These are phyloP conservation scores for Premnoplex brunnescens DNA, from an alignment of 2,797 vertebrate species.

Conservation along the genomic window DNA sequence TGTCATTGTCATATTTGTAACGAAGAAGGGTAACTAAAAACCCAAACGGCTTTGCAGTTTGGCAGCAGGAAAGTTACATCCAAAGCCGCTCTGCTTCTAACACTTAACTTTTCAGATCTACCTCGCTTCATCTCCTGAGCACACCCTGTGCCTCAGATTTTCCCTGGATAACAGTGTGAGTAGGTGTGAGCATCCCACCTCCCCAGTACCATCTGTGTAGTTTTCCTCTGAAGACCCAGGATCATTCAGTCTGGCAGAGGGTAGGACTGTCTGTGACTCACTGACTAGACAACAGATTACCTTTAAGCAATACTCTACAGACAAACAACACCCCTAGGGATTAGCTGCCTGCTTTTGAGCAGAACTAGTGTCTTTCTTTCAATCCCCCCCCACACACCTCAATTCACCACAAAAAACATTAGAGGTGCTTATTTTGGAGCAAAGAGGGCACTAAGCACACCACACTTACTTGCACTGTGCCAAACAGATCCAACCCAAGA, in stretches of 20 bases:
- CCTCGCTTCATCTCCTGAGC: neutral
- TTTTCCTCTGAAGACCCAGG: neutral
- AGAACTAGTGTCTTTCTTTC: neutral
- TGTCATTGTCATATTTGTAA: neutral
- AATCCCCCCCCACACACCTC: neutral
- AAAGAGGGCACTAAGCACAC: neutral
- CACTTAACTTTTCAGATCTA: neutral
- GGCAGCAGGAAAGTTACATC: neutral
- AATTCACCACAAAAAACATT: neutral
- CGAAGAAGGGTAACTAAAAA: neutral
- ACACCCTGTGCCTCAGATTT: neutral
- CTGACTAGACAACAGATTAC: neutral
- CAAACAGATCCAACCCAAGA: neutral
- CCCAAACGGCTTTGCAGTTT: neutral
- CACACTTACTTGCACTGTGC: neutral
- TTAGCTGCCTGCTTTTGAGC: neutral
- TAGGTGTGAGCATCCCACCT: neutral
- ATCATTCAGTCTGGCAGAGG: neutral
- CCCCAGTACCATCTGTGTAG: neutral
- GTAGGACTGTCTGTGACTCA: neutral
- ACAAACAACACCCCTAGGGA: neutral
- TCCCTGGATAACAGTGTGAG: neutral
- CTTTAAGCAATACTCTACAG: neutral
- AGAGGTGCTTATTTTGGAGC: neutral
- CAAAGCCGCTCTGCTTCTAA: neutral